Conservation (phyloP, 2,113 vertebrate species). For the Nannobrachium achirus region DNA sequence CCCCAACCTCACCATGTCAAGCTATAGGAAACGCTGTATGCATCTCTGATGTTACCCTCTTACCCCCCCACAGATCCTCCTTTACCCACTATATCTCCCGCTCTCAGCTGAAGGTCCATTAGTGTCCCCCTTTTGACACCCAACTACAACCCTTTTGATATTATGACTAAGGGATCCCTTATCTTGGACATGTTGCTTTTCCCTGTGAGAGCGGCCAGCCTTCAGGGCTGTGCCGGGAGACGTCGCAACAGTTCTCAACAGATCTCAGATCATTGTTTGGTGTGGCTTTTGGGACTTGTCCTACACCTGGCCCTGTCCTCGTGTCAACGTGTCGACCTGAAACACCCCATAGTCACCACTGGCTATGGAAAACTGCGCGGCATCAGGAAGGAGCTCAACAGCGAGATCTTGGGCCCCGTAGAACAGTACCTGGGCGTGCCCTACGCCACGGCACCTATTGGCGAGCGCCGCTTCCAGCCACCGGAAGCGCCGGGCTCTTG, state of each 20-base stretch:
- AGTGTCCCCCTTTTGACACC: constrained; percentile 24
- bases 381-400: constrained; percentile 87
- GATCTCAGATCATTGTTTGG: constrained; percentile 70
- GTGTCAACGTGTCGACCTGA: constrained; percentile 81
- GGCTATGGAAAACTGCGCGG: constrained; percentile 89
- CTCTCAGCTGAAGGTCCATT: not conserved
- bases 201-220: constrained; percentile 54
- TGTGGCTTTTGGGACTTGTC: constrained; percentile 82
- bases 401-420: constrained; percentile 91
- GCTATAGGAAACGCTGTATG: constrained; percentile 48
- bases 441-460: constrained; percentile 88
- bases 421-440: constrained; percentile 91
- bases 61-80: constrained; percentile 52
- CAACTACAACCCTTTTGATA: constrained; percentile 43
- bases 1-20: constrained; percentile 56
- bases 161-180: constrained; percentile 62
- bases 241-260: constrained; percentile 48
- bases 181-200: constrained; percentile 77
- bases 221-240: constrained; percentile 67
- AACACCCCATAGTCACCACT: constrained; percentile 87
- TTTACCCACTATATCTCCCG: constrained; percentile 54
- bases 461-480: constrained; percentile 89
- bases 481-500: constrained; percentile 91
- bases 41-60: constrained; percentile 25
- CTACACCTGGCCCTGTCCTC: constrained; percentile 79